These are phyloP conservation scores for Metacarcinus magister DNA, from an alignment of 2,888 invertebrate genomes.

Conservation along the genomic window DNA sequence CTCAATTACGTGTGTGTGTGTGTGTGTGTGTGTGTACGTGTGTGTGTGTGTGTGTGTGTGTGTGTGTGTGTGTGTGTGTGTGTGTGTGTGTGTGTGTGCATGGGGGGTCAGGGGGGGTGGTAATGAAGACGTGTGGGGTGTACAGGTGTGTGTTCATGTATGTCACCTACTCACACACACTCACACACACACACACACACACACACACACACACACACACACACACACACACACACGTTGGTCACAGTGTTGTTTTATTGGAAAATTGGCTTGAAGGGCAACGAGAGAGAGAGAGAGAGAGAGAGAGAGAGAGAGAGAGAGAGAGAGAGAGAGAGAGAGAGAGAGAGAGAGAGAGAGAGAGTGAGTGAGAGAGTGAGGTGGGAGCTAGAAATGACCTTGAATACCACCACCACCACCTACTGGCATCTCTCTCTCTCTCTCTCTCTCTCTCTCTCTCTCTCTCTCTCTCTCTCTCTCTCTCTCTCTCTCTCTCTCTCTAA, in stretches of 20 bases:
- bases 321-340: background rate
- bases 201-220: conserved; percentile 68
- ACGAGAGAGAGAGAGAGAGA: background rate
- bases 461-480: conserved; percentile 4
- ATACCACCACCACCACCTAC: conserved; percentile 10
- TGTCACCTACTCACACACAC: conserved; percentile 61
- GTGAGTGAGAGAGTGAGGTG: conserved; percentile 3
- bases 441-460: conserved; percentile 30
- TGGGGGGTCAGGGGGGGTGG: background rate
- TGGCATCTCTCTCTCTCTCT: conserved; percentile 18
- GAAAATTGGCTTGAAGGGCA: conserved; percentile 31
- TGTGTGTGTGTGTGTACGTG: too few species aligned
- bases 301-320: conserved; percentile 2
- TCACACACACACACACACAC: conserved; percentile 69
- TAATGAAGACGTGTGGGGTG: background rate
- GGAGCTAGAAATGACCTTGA: background rate
- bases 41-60: too few species aligned
- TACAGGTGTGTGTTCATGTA: background rate
- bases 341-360: conserved; percentile 42
- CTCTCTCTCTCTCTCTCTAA: background rate
- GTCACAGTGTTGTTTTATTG: background rate
- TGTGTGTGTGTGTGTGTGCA: background rate
- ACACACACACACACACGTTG: background rate
- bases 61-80: too few species aligned
- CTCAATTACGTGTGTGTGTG: too few species aligned